Evolutionary conservation across 2,113 vertebrate species (phyloP).

Genomic region (Aramus guarauna): DNA sequence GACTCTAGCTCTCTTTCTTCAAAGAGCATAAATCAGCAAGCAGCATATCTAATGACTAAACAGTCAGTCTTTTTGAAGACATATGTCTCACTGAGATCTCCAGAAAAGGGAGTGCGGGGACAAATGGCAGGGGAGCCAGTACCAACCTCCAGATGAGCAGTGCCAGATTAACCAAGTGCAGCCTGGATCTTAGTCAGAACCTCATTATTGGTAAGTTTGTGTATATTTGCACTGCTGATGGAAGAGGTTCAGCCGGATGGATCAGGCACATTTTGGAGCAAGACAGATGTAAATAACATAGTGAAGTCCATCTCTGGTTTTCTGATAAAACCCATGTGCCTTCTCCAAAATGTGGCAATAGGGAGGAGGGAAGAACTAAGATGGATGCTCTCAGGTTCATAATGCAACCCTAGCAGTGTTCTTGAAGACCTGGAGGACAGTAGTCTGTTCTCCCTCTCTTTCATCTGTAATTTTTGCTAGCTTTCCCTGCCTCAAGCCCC

Average conservation of each 20-base stretch:
- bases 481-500: background rate
- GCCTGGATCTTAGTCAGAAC: background rate
- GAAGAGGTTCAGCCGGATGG: background rate
- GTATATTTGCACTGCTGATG: background rate
- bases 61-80: background rate
- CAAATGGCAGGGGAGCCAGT: background rate
- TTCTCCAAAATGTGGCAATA: background rate
- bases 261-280: background rate
- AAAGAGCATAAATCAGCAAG: background rate
- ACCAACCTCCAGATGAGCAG: background rate
- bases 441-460: background rate
- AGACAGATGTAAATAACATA: background rate
- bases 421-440: background rate
- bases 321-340: background rate
- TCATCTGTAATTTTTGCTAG: background rate
- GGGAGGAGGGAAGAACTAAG: background rate
- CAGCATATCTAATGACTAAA: background rate
- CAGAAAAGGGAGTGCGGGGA: background rate
- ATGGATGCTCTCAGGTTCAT: background rate
- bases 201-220: background rate
- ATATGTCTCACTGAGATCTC: background rate
- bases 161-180: background rate
- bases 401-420: background rate
- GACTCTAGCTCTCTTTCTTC: background rate
- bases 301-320: background rate